Conservation (phyloP, 2,113 vertebrate genomes). For the Ornithorhynchus anatinus region DNA sequence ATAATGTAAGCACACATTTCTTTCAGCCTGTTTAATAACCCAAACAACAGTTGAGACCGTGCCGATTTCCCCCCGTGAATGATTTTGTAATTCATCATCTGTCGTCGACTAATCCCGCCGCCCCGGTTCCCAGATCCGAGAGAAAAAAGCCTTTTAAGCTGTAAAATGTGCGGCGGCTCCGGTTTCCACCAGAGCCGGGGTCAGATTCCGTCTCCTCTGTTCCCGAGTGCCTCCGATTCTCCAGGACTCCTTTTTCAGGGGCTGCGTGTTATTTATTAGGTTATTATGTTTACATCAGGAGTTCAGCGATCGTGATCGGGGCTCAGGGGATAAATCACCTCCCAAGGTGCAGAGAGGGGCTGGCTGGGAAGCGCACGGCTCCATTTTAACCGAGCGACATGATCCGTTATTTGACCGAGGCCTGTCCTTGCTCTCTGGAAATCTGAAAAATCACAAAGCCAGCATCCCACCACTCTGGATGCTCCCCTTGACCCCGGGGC, state of each 20-base stretch:
- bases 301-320: not conserved
- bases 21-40: constrained; percentile 29
- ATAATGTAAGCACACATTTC: constrained; percentile 38
- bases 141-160: constrained; percentile 1
- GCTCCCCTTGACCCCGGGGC: no score
- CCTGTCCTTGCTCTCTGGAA: not conserved
- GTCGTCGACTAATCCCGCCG: not conserved
- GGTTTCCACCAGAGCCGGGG: not conserved
- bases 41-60: constrained; percentile 16
- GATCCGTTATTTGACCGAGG: constrained; percentile 25
- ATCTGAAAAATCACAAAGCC: not conserved
- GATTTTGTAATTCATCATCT: constrained; percentile 26
- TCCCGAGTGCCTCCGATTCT: not conserved
- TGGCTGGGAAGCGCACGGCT: not conserved
- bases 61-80: not conserved
- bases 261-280: constrained; percentile 21
- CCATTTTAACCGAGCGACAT: constrained; percentile 23
- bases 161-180: not conserved
- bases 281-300: constrained; percentile 37
- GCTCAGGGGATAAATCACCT: constrained; percentile 40
- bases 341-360: constrained; percentile 23
- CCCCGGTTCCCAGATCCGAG: not conserved
- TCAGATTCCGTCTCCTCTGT: not conserved
- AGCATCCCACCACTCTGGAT: no score
- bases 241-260: constrained; percentile 18